Percentiles rank a stretch among this genome's conserved stretches.
These are phyloP conservation scores for Desoria tigrina DNA, from an alignment of 2,888 invertebrate species.

Conservation along the genomic window DNA sequence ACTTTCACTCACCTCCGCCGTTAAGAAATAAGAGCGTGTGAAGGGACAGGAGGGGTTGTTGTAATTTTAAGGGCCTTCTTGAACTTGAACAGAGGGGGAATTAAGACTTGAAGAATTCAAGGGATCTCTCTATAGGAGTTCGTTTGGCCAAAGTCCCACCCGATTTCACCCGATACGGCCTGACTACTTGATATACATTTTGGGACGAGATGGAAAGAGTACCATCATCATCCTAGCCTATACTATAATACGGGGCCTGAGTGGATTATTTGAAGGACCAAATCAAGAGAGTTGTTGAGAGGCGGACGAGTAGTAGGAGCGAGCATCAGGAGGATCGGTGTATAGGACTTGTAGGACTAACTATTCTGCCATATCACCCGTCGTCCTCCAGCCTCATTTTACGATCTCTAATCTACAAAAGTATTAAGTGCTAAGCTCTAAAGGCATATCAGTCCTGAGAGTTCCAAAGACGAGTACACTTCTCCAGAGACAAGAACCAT, in stretches of 20 bases:
- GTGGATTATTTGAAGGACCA: constrained; percentile 53
- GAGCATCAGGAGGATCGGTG: no score
- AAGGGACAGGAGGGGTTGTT: no score
- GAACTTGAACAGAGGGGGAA: no score
- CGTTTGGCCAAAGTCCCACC: no score
- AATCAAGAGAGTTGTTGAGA: constrained; percentile 52
- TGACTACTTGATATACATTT: no score
- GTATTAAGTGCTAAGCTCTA: constrained; percentile 5
- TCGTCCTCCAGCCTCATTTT: neutral
- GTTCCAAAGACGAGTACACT: constrained; percentile 13
- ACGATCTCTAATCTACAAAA: neutral
- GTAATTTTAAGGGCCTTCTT: no score
- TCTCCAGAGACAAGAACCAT: constrained; percentile 7
- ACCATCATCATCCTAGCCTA: neutral
- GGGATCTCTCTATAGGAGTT: no score
- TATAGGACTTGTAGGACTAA: neutral
- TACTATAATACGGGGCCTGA: constrained; percentile 9
- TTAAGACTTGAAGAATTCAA: no score
- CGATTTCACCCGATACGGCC: no score
- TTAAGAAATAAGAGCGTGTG: no score
- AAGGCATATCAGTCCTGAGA: constrained; percentile 3
- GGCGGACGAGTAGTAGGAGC: constrained; percentile 27
- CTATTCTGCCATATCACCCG: constrained; percentile 10
- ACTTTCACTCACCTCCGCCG: no score
- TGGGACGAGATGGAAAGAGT: neutral